A percentile compares a stretch with the other conserved stretches of the same genome.
phyloP scores from a whole-genome alignment of 2,888 invertebrate genomes.

The Tineola bisselliella region DNA sequence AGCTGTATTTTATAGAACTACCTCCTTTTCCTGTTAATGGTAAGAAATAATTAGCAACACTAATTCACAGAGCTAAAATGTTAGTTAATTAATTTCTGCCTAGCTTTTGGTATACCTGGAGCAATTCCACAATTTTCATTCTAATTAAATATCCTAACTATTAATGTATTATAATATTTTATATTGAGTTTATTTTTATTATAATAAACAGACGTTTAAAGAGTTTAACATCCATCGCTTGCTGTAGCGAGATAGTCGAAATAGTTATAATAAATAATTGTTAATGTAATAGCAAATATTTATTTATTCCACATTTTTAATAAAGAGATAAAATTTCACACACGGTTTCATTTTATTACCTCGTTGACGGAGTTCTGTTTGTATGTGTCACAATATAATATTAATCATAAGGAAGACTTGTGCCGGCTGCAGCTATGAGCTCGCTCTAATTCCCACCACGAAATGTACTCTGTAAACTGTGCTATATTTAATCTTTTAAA shows the following conservation, averaged over 20 bases:
- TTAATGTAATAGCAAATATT: too few relatives aligned
- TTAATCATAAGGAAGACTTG: neutral
- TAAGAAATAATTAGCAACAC: conserved; percentile 2
- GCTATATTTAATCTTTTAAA: neutral
- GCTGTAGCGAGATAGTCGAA: too few relatives aligned
- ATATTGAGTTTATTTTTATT: too few relatives aligned
- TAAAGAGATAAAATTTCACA: neutral
- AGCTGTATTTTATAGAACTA: neutral
- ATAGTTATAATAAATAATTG: too few relatives aligned
- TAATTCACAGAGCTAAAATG: conserved; percentile 5
- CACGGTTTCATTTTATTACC: neutral
- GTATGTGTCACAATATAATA: conserved; percentile 2
- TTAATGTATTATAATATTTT: too few relatives aligned
- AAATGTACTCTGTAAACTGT: neutral
- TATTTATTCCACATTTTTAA: too few relatives aligned
- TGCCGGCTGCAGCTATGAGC: neutral
- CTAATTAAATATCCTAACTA: too few relatives aligned
- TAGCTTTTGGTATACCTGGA: neutral
- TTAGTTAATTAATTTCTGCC: neutral
- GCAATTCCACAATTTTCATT: too few relatives aligned
- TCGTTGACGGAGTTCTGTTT: conserved; percentile 4
- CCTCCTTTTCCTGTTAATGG: neutral
- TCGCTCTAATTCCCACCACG: conserved; percentile 3
- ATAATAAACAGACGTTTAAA: too few relatives aligned
- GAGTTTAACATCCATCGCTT: too few relatives aligned